Percentiles rank a stretch among this genome's conserved stretches.
These are phyloP conservation scores for Electrophaes corylata DNA, from an alignment of 2,888 invertebrate genomes.

Conservation along the genomic window DNA sequence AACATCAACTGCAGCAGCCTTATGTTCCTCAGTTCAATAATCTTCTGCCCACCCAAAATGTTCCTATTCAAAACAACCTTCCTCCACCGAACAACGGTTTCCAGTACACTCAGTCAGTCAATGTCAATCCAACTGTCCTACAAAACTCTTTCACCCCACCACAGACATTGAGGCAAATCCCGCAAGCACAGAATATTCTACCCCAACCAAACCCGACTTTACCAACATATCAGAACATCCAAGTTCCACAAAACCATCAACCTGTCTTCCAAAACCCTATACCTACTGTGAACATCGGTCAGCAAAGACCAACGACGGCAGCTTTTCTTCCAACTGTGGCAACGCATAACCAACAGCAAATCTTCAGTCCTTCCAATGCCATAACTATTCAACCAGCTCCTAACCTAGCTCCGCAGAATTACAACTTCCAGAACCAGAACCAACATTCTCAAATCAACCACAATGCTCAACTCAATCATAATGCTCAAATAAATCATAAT, in stretches of 20 bases:
- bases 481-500: constrained; percentile 20
- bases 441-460: constrained; percentile 45
- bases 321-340: constrained; percentile 72
- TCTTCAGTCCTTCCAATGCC: constrained; percentile 69
- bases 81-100: constrained; percentile 58
- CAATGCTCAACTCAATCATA: constrained; percentile 45
- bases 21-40: constrained; percentile 74
- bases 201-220: constrained; percentile 68
- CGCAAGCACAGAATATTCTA: constrained; percentile 61
- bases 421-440: constrained; percentile 52
- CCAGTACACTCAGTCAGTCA: constrained; percentile 62
- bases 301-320: constrained; percentile 70
- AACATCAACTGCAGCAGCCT: constrained; percentile 57
- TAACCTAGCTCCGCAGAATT: constrained; percentile 70
- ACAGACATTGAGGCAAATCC: constrained; percentile 60
- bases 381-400: constrained; percentile 78
- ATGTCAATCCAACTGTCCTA: constrained; percentile 51
- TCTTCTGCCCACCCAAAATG: constrained; percentile 57
- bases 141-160: constrained; percentile 59
- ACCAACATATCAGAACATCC: constrained; percentile 64
- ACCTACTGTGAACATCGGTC: constrained; percentile 61
- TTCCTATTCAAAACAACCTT: constrained; percentile 54
- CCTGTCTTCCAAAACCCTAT: constrained; percentile 40
- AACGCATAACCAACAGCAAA: constrained; percentile 55
- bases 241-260: constrained; percentile 54